A percentile compares a stretch with the other conserved stretches of the same genome.
Evolutionary conservation across 2,888 invertebrate species (phyloP).

Genomic region (Carpatolechia fugitivella): DNA sequence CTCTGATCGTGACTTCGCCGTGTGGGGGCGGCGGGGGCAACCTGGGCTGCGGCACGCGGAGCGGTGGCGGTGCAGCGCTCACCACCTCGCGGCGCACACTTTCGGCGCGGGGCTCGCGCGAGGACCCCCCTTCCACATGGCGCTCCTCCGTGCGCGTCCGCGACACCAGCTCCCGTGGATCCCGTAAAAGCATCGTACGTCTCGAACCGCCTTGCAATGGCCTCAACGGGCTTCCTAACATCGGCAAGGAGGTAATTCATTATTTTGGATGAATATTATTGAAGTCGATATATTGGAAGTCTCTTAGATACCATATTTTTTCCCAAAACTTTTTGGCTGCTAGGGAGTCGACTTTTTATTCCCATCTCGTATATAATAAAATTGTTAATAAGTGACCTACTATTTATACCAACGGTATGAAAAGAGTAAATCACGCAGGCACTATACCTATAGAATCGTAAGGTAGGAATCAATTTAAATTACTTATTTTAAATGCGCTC

Average conservation of each 20-base stretch:
- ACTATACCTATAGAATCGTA: too few species aligned
- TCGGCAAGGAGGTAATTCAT: constrained; percentile 79
- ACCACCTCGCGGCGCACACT: constrained; percentile 64
- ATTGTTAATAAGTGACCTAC: too few species aligned
- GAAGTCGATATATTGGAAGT: not conserved
- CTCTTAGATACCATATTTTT: too few species aligned
- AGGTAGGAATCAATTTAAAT: too few species aligned
- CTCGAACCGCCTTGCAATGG: constrained; percentile 83
- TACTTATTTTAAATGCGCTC: too few species aligned
- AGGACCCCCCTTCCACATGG: constrained; percentile 74
- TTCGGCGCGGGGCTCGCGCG: constrained; percentile 66
- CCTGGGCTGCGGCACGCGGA: constrained; percentile 48
- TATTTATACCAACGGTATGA: too few species aligned
- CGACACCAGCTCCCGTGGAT: constrained; percentile 82
- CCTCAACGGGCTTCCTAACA: constrained; percentile 76
- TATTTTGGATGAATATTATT: constrained; percentile 42
- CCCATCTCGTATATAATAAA: too few species aligned
- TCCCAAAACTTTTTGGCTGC: too few species aligned
- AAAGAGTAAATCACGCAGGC: not conserved
- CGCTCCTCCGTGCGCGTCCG: constrained; percentile 83
- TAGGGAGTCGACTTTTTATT: too few species aligned
- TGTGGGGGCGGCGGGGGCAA: constrained; percentile 34
- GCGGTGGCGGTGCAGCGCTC: constrained; percentile 54
- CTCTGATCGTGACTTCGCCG: constrained; percentile 69
- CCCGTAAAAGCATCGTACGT: constrained; percentile 81